Conservation (phyloP, 2,113 vertebrate genomes). For the Agapornis roseicollis region DNA sequence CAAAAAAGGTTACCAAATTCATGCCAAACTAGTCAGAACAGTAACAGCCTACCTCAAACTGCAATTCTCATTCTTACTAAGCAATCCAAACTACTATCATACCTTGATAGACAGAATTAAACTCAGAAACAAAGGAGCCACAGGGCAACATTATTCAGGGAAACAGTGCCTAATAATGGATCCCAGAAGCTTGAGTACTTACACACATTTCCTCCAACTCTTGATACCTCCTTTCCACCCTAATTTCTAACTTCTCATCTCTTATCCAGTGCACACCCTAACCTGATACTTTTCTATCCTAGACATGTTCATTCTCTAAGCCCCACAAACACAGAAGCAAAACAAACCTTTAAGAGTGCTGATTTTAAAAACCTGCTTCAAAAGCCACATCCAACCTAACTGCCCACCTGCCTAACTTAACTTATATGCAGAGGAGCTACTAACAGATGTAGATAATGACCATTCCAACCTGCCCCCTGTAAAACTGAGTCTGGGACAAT, state of each 20-base stretch:
- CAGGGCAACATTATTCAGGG: no score
- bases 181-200: fast-evolving
- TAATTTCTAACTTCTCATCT: fast-evolving
- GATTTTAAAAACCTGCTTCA: fast-evolving
- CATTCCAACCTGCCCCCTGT: not conserved
- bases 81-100: not conserved
- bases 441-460: not conserved
- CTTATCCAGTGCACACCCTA: fast-evolving
- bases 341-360: fast-evolving
- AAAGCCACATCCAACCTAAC: fast-evolving
- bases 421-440: not conserved
- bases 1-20: not conserved
- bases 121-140: not conserved
- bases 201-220: fast-evolving
- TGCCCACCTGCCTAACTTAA: not conserved
- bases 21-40: not conserved
- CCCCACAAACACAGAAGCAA: fast-evolving
- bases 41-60: not conserved
- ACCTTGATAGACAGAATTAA: fast-evolving
- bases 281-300: fast-evolving
- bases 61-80: fast-evolving
- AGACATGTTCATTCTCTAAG: fast-evolving
- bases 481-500: not conserved
- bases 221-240: fast-evolving
- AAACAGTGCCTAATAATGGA: fast-evolving